Conservation (phyloP, 2,888 invertebrate species). For the Mellilla xanthometata region DNA sequence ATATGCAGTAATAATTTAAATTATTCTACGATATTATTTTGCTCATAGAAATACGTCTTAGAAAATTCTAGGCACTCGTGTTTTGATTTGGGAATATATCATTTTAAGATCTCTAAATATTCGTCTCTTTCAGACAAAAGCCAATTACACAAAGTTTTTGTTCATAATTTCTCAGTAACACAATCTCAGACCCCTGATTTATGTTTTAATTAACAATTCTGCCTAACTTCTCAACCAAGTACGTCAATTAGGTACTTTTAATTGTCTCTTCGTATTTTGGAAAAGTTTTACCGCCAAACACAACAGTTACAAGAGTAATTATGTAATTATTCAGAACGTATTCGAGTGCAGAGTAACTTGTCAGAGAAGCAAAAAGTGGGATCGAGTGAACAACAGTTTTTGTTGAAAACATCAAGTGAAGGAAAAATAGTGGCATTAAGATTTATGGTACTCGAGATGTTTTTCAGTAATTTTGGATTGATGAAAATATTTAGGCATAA, state of each 20-base stretch:
- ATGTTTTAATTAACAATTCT: conserved; percentile 57
- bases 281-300: conserved; percentile 28
- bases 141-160: conserved; percentile 59
- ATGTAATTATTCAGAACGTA: conserved; percentile 72
- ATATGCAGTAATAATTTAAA: too few relatives aligned
- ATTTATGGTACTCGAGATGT: conserved; percentile 67
- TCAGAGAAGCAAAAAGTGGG: conserved; percentile 69
- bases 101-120: conserved; percentile 47
- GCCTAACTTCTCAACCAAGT: conserved; percentile 31
- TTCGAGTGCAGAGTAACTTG: conserved; percentile 63
- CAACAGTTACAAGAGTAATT: conserved; percentile 46
- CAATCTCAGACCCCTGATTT: conserved; percentile 61
- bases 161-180: conserved; percentile 57
- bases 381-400: conserved; percentile 69
- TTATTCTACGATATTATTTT: too few relatives aligned
- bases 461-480: conserved; percentile 52
- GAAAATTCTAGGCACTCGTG: too few relatives aligned
- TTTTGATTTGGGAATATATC: too few relatives aligned
- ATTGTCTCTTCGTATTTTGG: conserved; percentile 41
- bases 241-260: conserved; percentile 51
- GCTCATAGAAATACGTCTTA: too few relatives aligned
- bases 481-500: conserved; percentile 55
- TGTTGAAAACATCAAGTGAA: conserved; percentile 59
- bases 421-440: conserved; percentile 69
- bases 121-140: conserved; percentile 66